phyloP scores from a whole-genome alignment of 1,140 invertebrate species.

The Adelges cooleyi region DNA sequence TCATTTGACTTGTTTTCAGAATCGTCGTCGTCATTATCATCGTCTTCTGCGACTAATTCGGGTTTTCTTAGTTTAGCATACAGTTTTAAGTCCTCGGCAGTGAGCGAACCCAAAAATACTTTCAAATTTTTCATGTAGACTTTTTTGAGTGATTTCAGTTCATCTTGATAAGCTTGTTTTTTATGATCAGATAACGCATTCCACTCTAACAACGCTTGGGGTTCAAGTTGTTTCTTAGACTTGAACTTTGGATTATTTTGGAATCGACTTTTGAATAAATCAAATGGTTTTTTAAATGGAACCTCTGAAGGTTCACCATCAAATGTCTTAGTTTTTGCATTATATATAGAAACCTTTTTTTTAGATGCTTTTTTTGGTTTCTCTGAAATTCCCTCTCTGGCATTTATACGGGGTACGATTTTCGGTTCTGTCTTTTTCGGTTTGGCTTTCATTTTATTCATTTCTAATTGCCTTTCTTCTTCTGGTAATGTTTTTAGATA shows the following conservation, averaged over 20 bases:
- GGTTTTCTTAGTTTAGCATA: slow-evolving; percentile 13
- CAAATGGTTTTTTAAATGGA: slow-evolving; percentile 14
- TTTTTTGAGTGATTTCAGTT: slow-evolving; percentile 15
- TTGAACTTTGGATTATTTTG: not conserved
- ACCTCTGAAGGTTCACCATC: not conserved
- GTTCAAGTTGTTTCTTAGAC: not conserved
- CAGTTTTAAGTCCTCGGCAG: slow-evolving; percentile 1
- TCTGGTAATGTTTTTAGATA: slow-evolving; percentile 14
- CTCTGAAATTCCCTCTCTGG: slow-evolving; percentile 12
- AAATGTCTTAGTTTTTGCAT: not conserved
- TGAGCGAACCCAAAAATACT: slow-evolving; percentile 5
- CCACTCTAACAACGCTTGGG: not conserved
- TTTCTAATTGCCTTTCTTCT: slow-evolving; percentile 2
- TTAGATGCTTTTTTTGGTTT: not conserved
- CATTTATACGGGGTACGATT: slow-evolving; percentile 16
- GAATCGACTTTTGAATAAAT: slow-evolving; percentile 7
- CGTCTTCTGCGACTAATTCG: not conserved
- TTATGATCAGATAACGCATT: not conserved
- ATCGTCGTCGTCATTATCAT: not conserved
- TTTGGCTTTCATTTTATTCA: slow-evolving; percentile 4
- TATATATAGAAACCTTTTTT: not conserved
- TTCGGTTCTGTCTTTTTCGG: slow-evolving; percentile 9
- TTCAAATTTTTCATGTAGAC: slow-evolving; percentile 18
- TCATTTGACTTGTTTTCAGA: not conserved
- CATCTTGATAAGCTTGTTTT: not conserved